phyloP scores from a whole-genome alignment of 2,888 invertebrate genomes.

The Folsomia candida region DNA sequence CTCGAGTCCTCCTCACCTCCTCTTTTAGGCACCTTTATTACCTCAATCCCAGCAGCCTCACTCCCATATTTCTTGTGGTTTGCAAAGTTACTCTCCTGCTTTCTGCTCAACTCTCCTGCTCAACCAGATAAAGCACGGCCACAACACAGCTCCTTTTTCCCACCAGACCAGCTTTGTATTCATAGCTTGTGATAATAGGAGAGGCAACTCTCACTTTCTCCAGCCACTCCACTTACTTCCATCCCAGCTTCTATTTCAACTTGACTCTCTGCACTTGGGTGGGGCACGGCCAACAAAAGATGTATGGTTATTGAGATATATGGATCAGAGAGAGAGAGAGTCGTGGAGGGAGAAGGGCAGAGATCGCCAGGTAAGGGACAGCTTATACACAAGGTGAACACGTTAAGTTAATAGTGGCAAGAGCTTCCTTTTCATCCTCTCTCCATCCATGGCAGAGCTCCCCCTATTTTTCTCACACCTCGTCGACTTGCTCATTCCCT shows the following conservation, averaged over 20 bases:
- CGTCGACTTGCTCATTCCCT: not conserved
- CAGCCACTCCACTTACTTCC: not conserved
- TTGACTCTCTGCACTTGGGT: not conserved
- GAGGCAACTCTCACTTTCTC: not conserved
- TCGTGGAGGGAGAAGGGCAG: not conserved
- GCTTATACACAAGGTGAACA: not conserved
- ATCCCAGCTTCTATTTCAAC: not conserved
- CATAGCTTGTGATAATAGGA: not conserved
- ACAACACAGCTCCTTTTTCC: not conserved
- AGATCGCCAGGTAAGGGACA: not conserved
- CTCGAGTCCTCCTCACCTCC: not conserved
- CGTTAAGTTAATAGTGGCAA: not conserved
- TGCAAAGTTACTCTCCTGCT: not conserved
- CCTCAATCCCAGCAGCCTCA: constrained; percentile 2
- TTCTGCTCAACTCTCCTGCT: not conserved
- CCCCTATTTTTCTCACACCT: no score
- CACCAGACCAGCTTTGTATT: not conserved
- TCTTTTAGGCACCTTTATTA: constrained; percentile 10
- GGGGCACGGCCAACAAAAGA: not conserved
- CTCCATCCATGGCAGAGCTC: no score
- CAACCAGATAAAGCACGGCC: not conserved
- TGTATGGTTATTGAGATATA: not conserved
- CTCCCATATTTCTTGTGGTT: constrained; percentile 3
- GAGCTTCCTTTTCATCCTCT: not conserved
- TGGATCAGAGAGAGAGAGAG: not conserved